Conservation (phyloP, 2,797 vertebrate genomes). For the Peromyscus attwateri region DNA sequence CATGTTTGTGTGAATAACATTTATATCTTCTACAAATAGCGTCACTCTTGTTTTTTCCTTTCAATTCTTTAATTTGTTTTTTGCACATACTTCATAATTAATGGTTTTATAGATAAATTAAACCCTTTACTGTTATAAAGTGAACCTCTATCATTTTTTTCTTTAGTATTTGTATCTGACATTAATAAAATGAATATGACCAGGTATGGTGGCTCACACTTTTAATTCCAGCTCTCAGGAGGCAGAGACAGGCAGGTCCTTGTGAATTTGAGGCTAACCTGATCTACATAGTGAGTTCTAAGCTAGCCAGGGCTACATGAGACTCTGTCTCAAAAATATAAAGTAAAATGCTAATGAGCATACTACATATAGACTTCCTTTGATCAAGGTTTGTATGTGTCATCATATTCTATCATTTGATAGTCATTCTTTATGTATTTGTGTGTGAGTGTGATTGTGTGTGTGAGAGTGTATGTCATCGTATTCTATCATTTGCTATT, state of each 20-base stretch:
- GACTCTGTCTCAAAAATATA: neutral
- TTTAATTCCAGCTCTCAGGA: neutral
- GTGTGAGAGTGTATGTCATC: too few species aligned
- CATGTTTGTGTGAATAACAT: neutral
- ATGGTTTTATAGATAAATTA: conserved; percentile 31
- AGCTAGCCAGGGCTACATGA: neutral
- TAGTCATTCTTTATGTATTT: neutral
- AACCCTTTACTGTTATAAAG: neutral
- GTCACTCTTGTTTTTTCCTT: conserved; percentile 6
- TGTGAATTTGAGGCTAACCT: neutral
- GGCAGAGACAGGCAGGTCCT: neutral
- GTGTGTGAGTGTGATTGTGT: neutral
- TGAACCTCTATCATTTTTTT: neutral
- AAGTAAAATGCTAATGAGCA: neutral
- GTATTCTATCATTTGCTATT: too few species aligned
- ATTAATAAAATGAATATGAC: neutral
- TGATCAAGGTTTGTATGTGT: neutral
- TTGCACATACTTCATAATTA: neutral
- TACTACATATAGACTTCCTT: neutral
- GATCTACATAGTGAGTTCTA: neutral
- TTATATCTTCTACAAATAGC: neutral
- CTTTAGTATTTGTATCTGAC: neutral
- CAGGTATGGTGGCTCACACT: neutral
- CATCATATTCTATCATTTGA: neutral
- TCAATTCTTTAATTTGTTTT: neutral